Evolutionary conservation across 2,113 vertebrate species (phyloP), one percentile per base, ranked within the genome.

Genomic region (Aphyosemion australe): DNA sequence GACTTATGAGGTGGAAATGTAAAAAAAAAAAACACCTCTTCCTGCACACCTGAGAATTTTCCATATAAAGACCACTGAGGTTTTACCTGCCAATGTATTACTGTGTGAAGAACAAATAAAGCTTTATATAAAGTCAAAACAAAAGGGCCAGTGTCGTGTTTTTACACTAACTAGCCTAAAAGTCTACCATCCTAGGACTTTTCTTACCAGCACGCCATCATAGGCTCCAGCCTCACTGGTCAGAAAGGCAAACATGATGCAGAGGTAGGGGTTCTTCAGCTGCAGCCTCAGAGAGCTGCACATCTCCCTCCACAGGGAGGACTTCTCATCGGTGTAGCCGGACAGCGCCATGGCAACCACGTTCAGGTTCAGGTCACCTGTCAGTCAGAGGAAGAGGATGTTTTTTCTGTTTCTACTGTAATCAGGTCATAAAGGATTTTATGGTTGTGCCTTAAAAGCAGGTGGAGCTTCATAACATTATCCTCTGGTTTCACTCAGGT

Each of bases 271-370:
- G 84, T 97, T 96, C 88, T 95, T 96, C 64, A 99, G 13, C 4
- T 99, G 97, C 63, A 98, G 81, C 43, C 97, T 89, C 2, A 98
- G 92, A 15, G 95, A 95, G 89, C 97, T 95, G 90, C 97, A 99
- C 97, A 99, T 99, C 88, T 99, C 97, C 82, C 96, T 93, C 97
- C 97, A 99, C 62, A 99, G 93, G 7, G 97, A 99, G 20, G 94
- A 93, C 89, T 97, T 97, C 86, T 99, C 97, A 18, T 99, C 96
- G 0, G 97, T 99, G 83, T 99, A 97, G 51, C 97, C 97, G 0
- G 97, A 99, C 31, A 99, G 86, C 54, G 97, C 97, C 97, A 99
- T 99, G 69, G 97, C 97, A 61, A 99, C 97, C 21, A 99, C 97
- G n/a, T 98, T 99, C 70, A 99, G 93, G 89, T 99, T 99, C 87